Evolutionary conservation across 2,888 invertebrate genomes (phyloP), one percentile per base, ranked within the genome.

Genomic region (Conops quadrifasciatus): DNA sequence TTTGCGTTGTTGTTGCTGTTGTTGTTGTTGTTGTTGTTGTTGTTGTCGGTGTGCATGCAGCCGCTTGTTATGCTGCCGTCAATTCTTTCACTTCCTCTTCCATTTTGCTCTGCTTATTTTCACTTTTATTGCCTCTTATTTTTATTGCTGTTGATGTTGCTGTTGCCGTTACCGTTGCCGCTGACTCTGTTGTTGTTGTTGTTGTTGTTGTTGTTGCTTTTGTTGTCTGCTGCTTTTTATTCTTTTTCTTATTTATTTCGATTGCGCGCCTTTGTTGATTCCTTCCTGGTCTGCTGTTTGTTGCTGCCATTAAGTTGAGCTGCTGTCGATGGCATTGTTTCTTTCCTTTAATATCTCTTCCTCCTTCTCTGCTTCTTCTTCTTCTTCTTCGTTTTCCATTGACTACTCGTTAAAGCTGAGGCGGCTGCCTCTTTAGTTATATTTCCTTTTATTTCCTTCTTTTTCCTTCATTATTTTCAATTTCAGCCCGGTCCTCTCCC

Each of bases 21-120:
- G 21, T 58, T 56, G 36, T 59, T 71, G 15, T 9, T 67, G 7
- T 64, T 64, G 67, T 15, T 71, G 69, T 9, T 75, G 81, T 78
- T 53, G 49, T 60, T 51, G 26, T 15, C 26, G 49, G 45, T 11
- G 11, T 24, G 21, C 0, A n/a, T 21, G 13, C 21, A 2, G 19
- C 28, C 4, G 58, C 24, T 3, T 79, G 77, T 76, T 76, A 71
- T 74, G 78, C 78, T 80, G 74, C 78, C 77, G 76, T 53, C 51
- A 56, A 58, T 59, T 68, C 65, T 67, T 75, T 67, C 71, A 74
- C 58, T 58, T 67, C 45, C 36, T 51, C 67, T 30, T 21, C 26
- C 66, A 26, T 2, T 43, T 56, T 24, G 26, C 58, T 58, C 21
- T 58, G 24, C 47, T 45, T 58, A 51, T 76, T 76, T 72, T 71